Conservation (phyloP, 2,888 invertebrate species). For the Trichogramma dendrolimi region DNA sequence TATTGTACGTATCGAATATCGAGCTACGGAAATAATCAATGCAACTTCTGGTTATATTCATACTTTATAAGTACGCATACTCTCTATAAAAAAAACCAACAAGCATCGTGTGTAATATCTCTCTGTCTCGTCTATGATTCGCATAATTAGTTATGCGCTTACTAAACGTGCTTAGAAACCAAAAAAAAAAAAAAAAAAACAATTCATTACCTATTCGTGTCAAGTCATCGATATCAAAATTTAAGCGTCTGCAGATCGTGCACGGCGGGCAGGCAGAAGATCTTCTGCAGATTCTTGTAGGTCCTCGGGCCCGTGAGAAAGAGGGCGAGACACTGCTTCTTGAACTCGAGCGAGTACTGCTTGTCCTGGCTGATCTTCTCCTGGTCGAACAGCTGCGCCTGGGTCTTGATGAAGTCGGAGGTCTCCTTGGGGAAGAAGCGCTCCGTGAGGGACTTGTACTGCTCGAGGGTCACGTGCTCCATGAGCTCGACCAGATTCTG, state of each 20-base stretch:
- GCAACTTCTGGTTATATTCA: too few relatives aligned
- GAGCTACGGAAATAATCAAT: too few relatives aligned
- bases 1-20: too few relatives aligned
- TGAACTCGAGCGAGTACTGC: slow-evolving; percentile 20
- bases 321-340: slow-evolving; percentile 17
- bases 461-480: slow-evolving; percentile 23
- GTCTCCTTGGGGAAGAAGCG: slow-evolving; percentile 27
- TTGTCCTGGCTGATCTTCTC: slow-evolving; percentile 15
- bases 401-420: slow-evolving; percentile 26
- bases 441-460: slow-evolving; percentile 26
- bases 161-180: too few relatives aligned
- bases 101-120: too few relatives aligned
- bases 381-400: slow-evolving; percentile 25
- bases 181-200: too few relatives aligned
- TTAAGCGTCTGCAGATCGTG: slow-evolving; percentile 23
- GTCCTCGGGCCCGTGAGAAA: slow-evolving; percentile 22
- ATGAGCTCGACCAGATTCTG: slow-evolving; percentile 10
- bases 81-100: too few relatives aligned
- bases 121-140: too few relatives aligned
- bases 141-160: too few relatives aligned
- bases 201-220: slow-evolving; percentile 13
- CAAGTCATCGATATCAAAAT: slow-evolving; percentile 9
- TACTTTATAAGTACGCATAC: too few relatives aligned
- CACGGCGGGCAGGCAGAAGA: slow-evolving; percentile 23
- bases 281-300: slow-evolving; percentile 25